Conservation (phyloP, 1,140 invertebrate genomes). For the Drosophila insularis region DNA sequence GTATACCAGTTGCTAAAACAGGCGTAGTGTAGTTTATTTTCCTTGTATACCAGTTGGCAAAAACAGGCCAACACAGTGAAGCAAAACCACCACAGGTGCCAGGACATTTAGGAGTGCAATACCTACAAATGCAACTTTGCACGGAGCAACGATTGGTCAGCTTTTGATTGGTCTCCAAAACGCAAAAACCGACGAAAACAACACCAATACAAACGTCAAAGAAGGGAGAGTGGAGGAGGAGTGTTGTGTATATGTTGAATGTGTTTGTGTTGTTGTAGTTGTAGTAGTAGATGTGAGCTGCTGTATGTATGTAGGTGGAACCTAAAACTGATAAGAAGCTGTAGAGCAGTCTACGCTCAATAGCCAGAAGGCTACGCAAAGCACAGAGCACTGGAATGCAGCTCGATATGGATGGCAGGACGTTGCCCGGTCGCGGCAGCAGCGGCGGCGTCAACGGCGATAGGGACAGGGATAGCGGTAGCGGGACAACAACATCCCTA, state of each 20-base stretch:
- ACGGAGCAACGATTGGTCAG: too few relatives aligned
- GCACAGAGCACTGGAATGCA: background rate
- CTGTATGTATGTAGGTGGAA: slow-evolving; percentile 2
- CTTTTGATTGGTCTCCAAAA: too few relatives aligned
- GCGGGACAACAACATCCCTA: slow-evolving; percentile 1
- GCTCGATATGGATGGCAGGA: background rate
- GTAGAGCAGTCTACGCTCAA: background rate
- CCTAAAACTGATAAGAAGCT: background rate
- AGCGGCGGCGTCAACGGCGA: too few relatives aligned
- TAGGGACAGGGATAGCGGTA: background rate
- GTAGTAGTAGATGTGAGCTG: slow-evolving; percentile 1
- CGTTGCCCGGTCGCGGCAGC: background rate
- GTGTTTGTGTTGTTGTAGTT: background rate
- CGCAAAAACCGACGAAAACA: too few relatives aligned
- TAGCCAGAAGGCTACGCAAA: background rate
- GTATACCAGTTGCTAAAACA: too few relatives aligned
- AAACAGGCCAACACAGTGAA: too few relatives aligned
- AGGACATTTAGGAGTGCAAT: too few relatives aligned
- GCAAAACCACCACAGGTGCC: too few relatives aligned
- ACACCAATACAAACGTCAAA: too few relatives aligned
- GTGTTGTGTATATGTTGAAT: background rate
- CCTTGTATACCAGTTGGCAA: too few relatives aligned
- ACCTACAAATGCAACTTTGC: too few relatives aligned
- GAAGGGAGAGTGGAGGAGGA: background rate
- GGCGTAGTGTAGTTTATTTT: too few relatives aligned